A percentile compares a stretch with the other conserved stretches of the same genome.
These are phyloP conservation scores for Threskiornis aethiopicus DNA, from an alignment of 2,797 vertebrate species.

Conservation along the genomic window DNA sequence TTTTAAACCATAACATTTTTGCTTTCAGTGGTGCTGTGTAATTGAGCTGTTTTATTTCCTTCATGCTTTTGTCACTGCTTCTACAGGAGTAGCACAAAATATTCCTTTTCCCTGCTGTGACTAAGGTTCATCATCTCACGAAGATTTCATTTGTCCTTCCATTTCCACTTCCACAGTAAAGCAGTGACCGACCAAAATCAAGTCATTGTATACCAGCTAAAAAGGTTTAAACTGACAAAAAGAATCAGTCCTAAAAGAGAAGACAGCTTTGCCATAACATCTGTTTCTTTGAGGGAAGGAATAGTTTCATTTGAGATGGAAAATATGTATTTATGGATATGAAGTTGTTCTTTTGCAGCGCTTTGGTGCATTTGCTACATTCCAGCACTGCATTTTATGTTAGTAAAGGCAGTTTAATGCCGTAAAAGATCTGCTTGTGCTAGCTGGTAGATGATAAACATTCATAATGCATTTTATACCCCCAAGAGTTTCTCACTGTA, in stretches of 20 bases:
- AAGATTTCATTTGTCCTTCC: background rate
- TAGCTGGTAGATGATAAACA: background rate
- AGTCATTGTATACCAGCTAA: background rate
- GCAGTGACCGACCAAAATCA: background rate
- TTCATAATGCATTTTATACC: background rate
- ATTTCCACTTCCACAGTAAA: background rate
- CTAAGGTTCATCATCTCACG: background rate
- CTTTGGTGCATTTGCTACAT: conserved; percentile 16
- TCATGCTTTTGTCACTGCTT: background rate
- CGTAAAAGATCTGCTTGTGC: background rate
- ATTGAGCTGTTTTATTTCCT: background rate
- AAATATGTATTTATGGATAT: conserved; percentile 36
- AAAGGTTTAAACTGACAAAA: background rate
- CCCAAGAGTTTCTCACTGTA: background rate
- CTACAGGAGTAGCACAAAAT: background rate
- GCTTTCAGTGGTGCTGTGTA: background rate
- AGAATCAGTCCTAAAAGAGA: background rate
- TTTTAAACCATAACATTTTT: background rate
- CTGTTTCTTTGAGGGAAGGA: conserved; percentile 30
- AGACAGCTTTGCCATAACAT: background rate
- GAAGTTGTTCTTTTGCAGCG: background rate
- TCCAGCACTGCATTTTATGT: conserved; percentile 9
- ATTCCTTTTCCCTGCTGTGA: background rate
- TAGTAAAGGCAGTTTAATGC: background rate
- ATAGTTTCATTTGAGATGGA: conserved; percentile 25